phyloP scores from a whole-genome alignment of 2,797 vertebrate genomes.

The Schizopygopsis pylzovi region DNA sequence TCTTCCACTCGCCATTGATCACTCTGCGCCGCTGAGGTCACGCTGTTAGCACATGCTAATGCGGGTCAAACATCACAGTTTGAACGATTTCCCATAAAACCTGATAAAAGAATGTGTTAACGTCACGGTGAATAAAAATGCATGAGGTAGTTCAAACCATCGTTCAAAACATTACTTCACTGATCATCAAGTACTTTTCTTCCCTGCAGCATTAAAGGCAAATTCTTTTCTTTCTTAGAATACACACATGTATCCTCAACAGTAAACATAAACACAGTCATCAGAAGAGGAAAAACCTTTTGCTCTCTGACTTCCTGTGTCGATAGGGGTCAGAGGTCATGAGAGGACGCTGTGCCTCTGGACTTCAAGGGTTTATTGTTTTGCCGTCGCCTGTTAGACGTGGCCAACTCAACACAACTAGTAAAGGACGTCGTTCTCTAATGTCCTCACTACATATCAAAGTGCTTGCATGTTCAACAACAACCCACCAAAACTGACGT shows the following conservation, averaged over 20 bases:
- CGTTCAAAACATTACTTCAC: background rate
- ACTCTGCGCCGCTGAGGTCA: constrained; percentile 8
- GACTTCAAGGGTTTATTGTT: constrained; percentile 64
- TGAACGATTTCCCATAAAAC: constrained; percentile 8
- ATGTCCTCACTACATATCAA: constrained; percentile 33
- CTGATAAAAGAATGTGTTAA: constrained; percentile 1
- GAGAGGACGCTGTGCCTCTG: constrained; percentile 32
- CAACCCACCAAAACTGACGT: constrained; percentile 20
- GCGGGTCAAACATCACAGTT: constrained; percentile 17
- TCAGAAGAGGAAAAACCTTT: constrained; percentile 49
- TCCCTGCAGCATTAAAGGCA: background rate
- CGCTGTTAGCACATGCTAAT: constrained; percentile 26
- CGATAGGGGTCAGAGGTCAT: constrained; percentile 53
- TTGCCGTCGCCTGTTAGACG: constrained; percentile 45
- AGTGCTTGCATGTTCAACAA: constrained; percentile 23
- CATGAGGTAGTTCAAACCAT: background rate
- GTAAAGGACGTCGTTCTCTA: constrained; percentile 17
- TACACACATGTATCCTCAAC: background rate
- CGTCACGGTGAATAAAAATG: background rate
- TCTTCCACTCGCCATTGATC: constrained; percentile 11
- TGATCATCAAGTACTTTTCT: background rate
- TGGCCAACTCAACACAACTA: constrained; percentile 36
- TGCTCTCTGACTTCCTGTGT: constrained; percentile 66
- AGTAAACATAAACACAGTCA: constrained; percentile 10
- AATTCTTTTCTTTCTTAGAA: background rate